Base-by-base conservation (phyloP, 1,140 invertebrate genomes). In the Augochlora pura region DNA sequence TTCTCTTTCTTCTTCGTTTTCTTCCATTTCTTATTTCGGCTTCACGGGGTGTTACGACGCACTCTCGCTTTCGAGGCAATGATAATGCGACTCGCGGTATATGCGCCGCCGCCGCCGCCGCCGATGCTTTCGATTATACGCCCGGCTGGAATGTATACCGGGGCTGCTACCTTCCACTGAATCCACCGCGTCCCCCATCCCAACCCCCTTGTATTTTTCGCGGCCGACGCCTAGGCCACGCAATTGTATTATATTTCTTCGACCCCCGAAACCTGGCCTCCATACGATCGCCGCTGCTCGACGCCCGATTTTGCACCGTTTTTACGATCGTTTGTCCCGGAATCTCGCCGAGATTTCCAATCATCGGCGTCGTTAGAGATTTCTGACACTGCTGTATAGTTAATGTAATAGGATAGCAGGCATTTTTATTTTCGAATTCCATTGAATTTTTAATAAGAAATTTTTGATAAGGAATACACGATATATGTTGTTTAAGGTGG, bases 1-100 rank as follows among this genome's bases (percentile, higher is more conserved):
- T 80, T 78, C 76, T 80, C 86, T 72, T 83, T 85, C 77, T 73
- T 76, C 63, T 60, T 66, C 59, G 25, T 73, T 42, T 78, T 68
- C 69, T 82, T 57, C 54, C 78, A 27, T 75, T 81, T 72, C 69
- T 84, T 75, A 69, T 78, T 75, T 86, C 83, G 74, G 83, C 80
- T 69, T 86, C 84, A 77, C 80, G 76, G 84, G 84, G 84, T 86
- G 84, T 86, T 86, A 80, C 83, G 80, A 75, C 69, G 82, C 54
- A 63, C 68, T 64, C 81, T 60, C 76, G 83, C 72, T 86, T 86
- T 86, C 81, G 77, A 71, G 70, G 85, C 85, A 83, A 74, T 81
- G 85, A 86, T 86, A 86, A 86, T 86, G 81, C 85, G 76, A 82
- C 75, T 67, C 74, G 79, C 78, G 49, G 38, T 66, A 69, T 82